Evolutionary conservation across 2,113 vertebrate genomes (phyloP), one percentile per base, ranked within the genome.

Genomic region (Gymnorhina tibicen): DNA sequence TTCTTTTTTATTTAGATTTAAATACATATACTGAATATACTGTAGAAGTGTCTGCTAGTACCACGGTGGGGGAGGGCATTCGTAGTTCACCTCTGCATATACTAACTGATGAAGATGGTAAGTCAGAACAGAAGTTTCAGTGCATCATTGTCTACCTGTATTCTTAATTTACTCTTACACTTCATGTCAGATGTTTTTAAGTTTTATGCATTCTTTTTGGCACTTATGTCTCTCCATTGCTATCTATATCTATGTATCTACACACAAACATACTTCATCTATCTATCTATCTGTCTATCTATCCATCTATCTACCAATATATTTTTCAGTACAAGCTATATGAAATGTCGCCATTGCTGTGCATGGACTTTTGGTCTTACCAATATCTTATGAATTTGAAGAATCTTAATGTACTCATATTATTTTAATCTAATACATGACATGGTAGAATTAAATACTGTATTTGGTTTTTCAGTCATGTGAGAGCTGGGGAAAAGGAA

Each of bases 101-200:
- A 85, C 35, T 98, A 41, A 98, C 98, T 39, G 98, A 98, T 81
- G 98, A 98, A 96, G 98, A 98, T 44, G 98, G 98, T 98, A 97
- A 98, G 94, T 96, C 81, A 75, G 16, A 86, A 27, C 30, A 77
- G 52, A 70, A 58, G 19, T 28, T 73, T 59, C 23, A 52, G 49
- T 55, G 6, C 26, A 16, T 74, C 1, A 3, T 59, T 92, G 13
- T 76, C 24, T 78, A 9, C 32, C 42, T 74, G 7, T 47, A 46
- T 46, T 58, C 32, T 52, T 68, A 55, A 85, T 46, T 46, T 53
- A 44, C 28, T 70, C 8, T 59, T 60, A 58, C 9, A 30, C 3
- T 84, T 82, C 27, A 26, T 59, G 42, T 52, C 59, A 86, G 10
- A 24, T 50, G 11, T 21, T 22, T 68, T 30, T 53, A 30, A 26